These are phyloP conservation scores for Caenorhabditis tropicalis DNA, from an alignment of 1,140 invertebrate genomes.

Conservation along the genomic window DNA sequence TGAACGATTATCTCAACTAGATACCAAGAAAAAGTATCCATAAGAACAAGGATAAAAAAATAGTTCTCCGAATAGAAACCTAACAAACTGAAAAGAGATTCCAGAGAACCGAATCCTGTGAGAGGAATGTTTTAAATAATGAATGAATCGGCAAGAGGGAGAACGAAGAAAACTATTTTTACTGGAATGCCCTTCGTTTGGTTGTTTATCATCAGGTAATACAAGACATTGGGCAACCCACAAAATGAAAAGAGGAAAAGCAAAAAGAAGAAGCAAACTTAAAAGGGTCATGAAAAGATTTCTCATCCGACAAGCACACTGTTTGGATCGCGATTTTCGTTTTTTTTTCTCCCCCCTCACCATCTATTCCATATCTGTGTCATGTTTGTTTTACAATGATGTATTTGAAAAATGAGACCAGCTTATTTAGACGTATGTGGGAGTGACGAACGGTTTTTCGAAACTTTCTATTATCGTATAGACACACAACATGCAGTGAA, in stretches of 20 bases:
- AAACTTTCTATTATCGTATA: background rate
- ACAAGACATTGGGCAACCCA: background rate
- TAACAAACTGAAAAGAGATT: slow-evolving; percentile 9
- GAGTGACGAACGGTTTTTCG: slow-evolving; percentile 23
- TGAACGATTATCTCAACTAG: too few species aligned
- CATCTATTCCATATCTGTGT: slow-evolving; percentile 26
- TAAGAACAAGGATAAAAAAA: background rate
- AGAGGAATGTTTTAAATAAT: background rate
- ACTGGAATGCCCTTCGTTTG: background rate
- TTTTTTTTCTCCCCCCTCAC: background rate
- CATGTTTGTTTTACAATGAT: slow-evolving; percentile 44
- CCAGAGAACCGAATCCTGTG: background rate
- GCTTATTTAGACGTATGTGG: slow-evolving; percentile 11
- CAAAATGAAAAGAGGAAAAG: background rate
- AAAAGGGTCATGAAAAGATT: background rate
- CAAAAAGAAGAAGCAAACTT: background rate
- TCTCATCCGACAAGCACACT: slow-evolving; percentile 18
- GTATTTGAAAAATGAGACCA: slow-evolving; percentile 34
- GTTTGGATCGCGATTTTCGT: background rate
- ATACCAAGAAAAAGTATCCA: too few species aligned
- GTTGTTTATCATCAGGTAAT: background rate
- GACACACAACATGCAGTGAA: background rate
- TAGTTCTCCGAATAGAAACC: background rate
- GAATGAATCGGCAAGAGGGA: background rate
- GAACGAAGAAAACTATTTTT: background rate